Base-by-base conservation (phyloP, 2,888 invertebrate genomes). In the Lagria hirta region DNA sequence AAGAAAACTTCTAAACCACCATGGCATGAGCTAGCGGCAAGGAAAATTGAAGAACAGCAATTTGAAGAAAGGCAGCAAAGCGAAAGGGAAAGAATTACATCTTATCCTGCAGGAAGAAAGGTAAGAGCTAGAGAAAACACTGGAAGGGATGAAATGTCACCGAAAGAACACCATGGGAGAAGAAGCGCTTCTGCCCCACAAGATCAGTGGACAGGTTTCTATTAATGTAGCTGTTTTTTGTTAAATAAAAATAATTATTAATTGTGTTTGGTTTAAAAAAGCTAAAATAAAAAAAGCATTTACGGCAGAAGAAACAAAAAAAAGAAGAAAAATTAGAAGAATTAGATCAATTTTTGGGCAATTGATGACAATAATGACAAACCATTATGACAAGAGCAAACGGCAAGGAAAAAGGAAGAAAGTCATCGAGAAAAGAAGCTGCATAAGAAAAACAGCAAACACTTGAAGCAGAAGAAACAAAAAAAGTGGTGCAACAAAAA, bases 151-250 rank as follows among this genome's bases (percentile, higher is more conserved):
- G 4, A 6, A 17, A 14, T 30, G 18, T 21, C 20, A 4, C 14
- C 16, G 14, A 23, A 14, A 32, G n/a, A 29, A n/a, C n/a, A 11
- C 24, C 15, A 33, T 4, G 40, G 33, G 12, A 18, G 18, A 11
- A 21, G 36, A 13, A n/a, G 23, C 37, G 12, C 29, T 2, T 23
- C 5, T 24, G 64, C 55, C 3, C 66, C 67, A 1, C 49, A 49
- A 18, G 68, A 68, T 44, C 42, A 58, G 1, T 68, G 68, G 67
- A 57, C 61, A 20, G 67, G 67, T 3, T 66, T 62, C 42, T 40
- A 52, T 18, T 53, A 14, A 35, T n/a, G n/a, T n/a, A n/a, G n/a
- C n/a, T n/a, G n/a, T n/a, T n/a, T n/a, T n/a, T n/a, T n/a, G n/a
- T n/a, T n/a, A n/a, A n/a, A n/a, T n/a, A n/a, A n/a, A n/a, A n/a